Conservation (phyloP, 2,888 invertebrate species). For the Anoncus sp. region DNA sequence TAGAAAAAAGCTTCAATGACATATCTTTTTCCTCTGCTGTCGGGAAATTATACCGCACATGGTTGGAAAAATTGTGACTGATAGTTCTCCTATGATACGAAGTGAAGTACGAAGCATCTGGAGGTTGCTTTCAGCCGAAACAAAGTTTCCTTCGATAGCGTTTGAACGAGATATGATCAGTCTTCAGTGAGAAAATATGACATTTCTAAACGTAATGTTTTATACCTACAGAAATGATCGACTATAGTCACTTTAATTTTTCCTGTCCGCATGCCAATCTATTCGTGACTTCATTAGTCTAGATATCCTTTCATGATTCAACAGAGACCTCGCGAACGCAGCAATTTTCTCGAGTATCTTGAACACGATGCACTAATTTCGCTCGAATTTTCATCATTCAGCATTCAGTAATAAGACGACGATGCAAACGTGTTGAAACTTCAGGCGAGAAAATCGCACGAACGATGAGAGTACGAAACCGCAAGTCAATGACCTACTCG, state of each 20-base stretch:
- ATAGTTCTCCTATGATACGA: not conserved
- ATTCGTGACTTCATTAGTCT: not conserved
- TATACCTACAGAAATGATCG: not conserved
- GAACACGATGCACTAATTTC: slow-evolving; percentile 6
- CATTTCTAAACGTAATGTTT: not conserved
- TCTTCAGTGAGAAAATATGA: not conserved
- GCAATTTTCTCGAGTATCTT: slow-evolving; percentile 24
- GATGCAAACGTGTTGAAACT: slow-evolving; percentile 25
- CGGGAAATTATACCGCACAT: not conserved
- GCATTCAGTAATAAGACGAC: slow-evolving; percentile 15
- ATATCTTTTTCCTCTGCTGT: not conserved
- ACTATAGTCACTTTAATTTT: not conserved
- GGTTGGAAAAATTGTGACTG: slow-evolving; percentile 1
- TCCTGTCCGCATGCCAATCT: not conserved
- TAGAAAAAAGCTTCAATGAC: not conserved
- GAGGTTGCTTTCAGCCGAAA: not conserved
- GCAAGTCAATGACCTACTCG: slow-evolving; percentile 47
- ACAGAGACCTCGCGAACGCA: not conserved
- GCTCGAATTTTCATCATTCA: slow-evolving; percentile 22
- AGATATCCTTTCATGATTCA: not conserved
- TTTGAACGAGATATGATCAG: not conserved
- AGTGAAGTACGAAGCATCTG: not conserved
- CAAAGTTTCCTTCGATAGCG: not conserved
- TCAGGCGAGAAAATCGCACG: not conserved
- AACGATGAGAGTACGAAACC: slow-evolving; percentile 27